Base-by-base conservation (phyloP, 1,140 invertebrate species). In the Sinella curviseta region DNA sequence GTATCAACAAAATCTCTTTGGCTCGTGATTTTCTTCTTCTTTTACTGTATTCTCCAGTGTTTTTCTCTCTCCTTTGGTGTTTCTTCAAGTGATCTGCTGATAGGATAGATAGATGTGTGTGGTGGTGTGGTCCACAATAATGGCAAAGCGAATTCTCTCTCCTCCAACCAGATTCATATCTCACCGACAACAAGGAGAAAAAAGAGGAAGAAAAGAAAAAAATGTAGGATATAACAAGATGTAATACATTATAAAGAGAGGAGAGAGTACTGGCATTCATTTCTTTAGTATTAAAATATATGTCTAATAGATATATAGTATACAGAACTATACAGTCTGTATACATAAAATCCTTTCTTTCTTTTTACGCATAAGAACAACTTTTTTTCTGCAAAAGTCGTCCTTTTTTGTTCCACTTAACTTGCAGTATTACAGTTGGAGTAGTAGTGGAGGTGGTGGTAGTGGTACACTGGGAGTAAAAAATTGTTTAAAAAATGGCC, bases 401-500 rank as follows among this genome's bases (percentile, higher is more conserved):
- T 70, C 31, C n/a, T 33, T n/a, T 3, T 70, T 14, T 24, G 4
- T 33, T 70, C n/a, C 26, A 12, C 24, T 60, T 3, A 60, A 60
- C 55, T n/a, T n/a, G n/a, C n/a, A n/a, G n/a, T n/a, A n/a, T n/a
- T n/a, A n/a, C n/a, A n/a, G n/a, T n/a, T n/a, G n/a, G n/a, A n/a
- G n/a, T n/a, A n/a, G n/a, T n/a, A n/a, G n/a, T n/a, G n/a, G n/a
- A n/a, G n/a, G n/a, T n/a, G n/a, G n/a, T n/a, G n/a, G n/a, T n/a
- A n/a, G n/a, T n/a, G n/a, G n/a, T n/a, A n/a, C 14, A 26, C 55
- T 8, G 1, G 35, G 34, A 54, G 74, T 75, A 54, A 48, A n/a
- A 75, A 75, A 75, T 34, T 74, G 74, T 20, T 24, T 39, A 39
- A 75, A 33, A 75, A 75, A 75, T 75, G 35, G 74, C 65, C 65